These are phyloP conservation scores for Eudyptes chrysolophus DNA, from an alignment of 2,113 vertebrate genomes.

Conservation along the genomic window DNA sequence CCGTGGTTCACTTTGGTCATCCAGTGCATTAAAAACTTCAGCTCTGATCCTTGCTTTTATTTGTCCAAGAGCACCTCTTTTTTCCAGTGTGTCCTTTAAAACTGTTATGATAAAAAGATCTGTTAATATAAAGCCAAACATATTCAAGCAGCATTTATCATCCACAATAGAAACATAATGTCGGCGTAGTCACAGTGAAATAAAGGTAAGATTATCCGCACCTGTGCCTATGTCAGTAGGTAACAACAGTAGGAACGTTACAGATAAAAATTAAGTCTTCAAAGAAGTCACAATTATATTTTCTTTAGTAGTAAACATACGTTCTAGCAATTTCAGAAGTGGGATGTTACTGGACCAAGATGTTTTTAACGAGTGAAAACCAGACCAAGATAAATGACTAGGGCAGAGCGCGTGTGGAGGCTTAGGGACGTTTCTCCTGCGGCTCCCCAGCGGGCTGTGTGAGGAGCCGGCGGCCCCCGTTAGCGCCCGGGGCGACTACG, in stretches of 20 bases:
- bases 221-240: accelerated
- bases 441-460: no score
- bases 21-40: slow-evolving; percentile 90
- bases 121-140: not conserved
- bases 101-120: slow-evolving; percentile 68
- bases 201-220: not conserved
- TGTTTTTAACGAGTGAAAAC: accelerated
- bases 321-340: accelerated
- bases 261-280: not conserved
- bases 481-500: not conserved
- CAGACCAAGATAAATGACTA: accelerated
- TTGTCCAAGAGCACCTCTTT: slow-evolving; percentile 84
- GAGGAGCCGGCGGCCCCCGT: no score
- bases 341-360: not conserved
- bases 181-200: accelerated
- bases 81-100: slow-evolving; percentile 88
- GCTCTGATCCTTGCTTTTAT: slow-evolving; percentile 91
- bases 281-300: not conserved
- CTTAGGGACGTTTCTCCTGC: no score
- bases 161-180: accelerated
- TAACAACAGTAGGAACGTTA: accelerated
- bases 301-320: not conserved
- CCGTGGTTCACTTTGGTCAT: slow-evolving; percentile 80
- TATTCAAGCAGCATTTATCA: not conserved
- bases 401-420: accelerated